These are phyloP conservation scores for Himalopsyche anomala DNA, from an alignment of 2,888 invertebrate species.

Conservation along the genomic window DNA sequence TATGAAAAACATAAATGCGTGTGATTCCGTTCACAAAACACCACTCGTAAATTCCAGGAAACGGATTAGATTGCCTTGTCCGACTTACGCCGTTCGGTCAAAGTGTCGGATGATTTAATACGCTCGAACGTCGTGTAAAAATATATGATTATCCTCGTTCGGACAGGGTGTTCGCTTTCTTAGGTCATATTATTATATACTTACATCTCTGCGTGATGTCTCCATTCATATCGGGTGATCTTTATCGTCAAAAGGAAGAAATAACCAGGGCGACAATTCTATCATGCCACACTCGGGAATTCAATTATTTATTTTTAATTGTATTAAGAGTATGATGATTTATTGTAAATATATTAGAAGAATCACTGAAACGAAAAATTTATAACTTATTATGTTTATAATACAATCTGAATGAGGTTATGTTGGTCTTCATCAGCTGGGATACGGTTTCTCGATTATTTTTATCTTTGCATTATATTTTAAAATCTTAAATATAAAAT, in stretches of 20 bases:
- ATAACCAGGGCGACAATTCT: background rate
- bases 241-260: conserved; percentile 39
- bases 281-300: no score
- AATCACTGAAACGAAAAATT: no score
- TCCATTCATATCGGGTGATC: conserved; percentile 29
- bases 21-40: background rate
- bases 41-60: conserved; percentile 27
- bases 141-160: conserved; percentile 7
- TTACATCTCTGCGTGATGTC: conserved; percentile 40
- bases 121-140: background rate
- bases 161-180: conserved; percentile 18
- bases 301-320: no score
- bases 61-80: background rate
- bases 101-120: background rate
- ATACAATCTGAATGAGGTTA: no score
- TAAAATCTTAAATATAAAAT: no score
- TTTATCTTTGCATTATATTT: no score
- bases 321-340: no score
- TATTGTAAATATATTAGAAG: no score
- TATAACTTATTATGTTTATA: no score
- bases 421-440: no score
- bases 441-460: no score
- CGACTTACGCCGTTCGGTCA: background rate
- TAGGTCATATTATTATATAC: conserved; percentile 14
- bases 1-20: background rate